phyloP scores from a whole-genome alignment of 2,888 invertebrate species.

The Hylaea fasciaria region DNA sequence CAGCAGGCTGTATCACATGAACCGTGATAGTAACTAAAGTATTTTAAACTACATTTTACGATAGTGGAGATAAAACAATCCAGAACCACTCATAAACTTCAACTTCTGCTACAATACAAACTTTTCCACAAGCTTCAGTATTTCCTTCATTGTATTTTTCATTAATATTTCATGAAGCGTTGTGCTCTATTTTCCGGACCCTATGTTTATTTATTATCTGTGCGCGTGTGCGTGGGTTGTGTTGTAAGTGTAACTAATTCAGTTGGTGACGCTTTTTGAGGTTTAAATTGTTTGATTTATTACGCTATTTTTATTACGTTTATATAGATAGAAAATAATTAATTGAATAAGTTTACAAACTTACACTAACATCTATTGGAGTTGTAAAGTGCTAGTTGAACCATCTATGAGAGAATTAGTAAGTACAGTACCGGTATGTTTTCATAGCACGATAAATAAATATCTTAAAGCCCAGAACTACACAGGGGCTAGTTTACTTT shows the following conservation, averaged over 20 bases:
- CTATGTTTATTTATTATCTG: slow-evolving; percentile 29
- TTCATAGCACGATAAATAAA: no score
- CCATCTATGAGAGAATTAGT: no score
- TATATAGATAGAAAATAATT: not conserved
- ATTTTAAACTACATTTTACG: no score
- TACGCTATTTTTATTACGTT: not conserved
- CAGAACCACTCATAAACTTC: slow-evolving; percentile 1
- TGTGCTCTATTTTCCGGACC: slow-evolving; percentile 29
- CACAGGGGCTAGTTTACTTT: no score
- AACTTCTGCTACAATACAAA: slow-evolving; percentile 11
- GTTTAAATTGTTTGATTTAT: not conserved
- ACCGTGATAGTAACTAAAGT: no score
- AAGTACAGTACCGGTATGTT: no score
- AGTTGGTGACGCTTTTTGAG: not conserved
- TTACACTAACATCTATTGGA: no score
- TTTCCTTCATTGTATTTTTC: slow-evolving; percentile 23
- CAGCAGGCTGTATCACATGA: no score
- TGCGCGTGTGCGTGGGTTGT: slow-evolving; percentile 24
- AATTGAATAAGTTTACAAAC: no score
- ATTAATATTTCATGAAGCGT: slow-evolving; percentile 41
- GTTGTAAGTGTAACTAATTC: slow-evolving; percentile 2
- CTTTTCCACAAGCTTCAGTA: slow-evolving; percentile 9
- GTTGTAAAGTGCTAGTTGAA: no score
- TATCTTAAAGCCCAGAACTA: no score
- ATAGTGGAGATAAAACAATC: not conserved